A percentile compares a stretch with the other conserved stretches of the same genome.
These are phyloP conservation scores for Pteromalus puparum DNA, from an alignment of 1,140 invertebrate species.

Conservation along the genomic window DNA sequence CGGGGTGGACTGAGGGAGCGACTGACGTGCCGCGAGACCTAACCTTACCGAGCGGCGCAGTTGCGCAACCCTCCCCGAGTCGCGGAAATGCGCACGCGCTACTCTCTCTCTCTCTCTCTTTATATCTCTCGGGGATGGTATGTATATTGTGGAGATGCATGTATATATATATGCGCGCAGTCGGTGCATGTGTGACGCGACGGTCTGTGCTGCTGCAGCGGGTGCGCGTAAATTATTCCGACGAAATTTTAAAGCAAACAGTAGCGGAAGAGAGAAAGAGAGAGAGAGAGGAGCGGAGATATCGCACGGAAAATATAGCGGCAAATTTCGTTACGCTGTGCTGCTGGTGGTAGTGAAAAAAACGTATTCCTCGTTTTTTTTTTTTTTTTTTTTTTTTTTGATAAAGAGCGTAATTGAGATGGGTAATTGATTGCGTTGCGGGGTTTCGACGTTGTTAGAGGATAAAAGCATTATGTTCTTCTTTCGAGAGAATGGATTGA, in stretches of 20 bases:
- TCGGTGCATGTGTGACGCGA: neutral
- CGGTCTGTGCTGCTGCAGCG: neutral
- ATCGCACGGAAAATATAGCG: conserved; percentile 27
- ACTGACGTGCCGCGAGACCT: conserved; percentile 1
- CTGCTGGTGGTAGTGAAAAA: neutral
- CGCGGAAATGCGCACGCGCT: neutral
- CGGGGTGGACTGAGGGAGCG: conserved; percentile 44
- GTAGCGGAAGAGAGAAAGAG: neutral
- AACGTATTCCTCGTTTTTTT: neutral
- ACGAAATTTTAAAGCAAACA: conserved; percentile 29
- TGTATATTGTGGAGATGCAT: neutral
- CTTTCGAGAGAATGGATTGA: no score
- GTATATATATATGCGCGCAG: no score
- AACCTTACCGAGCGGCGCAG: conserved; percentile 38
- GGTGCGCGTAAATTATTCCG: conserved; percentile 29
- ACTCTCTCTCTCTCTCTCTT: neutral
- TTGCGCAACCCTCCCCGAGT: conserved; percentile 15
- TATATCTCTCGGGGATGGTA: neutral
- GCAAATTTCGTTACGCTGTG: conserved; percentile 15
- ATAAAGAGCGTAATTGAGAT: no score
- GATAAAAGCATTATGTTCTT: no score
- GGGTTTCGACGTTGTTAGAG: no score
- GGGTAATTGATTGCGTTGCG: no score
- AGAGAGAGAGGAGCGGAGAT: neutral
- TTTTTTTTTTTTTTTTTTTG: no score